Evolutionary conservation across 2,888 invertebrate species (phyloP).

Genomic region (Pristionchus japonicus): DNA sequence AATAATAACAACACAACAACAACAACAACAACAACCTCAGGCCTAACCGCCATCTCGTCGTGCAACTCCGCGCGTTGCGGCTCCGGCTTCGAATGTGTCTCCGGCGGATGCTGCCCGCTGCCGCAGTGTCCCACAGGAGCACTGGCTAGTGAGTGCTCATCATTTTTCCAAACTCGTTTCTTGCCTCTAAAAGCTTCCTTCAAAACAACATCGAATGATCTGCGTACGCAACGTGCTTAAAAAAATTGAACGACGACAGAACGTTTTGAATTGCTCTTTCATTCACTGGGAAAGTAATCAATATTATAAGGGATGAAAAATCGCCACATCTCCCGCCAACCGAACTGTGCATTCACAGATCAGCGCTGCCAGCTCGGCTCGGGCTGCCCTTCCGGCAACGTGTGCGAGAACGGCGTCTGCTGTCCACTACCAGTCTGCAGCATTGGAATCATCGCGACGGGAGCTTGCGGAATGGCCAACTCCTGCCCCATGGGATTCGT

Average conservation of each 20-base stretch:
- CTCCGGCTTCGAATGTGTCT: conserved; percentile 41
- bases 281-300: too few relatives aligned
- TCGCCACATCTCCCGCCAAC: too few relatives aligned
- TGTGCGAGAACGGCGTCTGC: conserved; percentile 71
- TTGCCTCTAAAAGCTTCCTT: background rate
- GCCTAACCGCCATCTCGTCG: conserved; percentile 33
- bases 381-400: conserved; percentile 54
- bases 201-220: too few relatives aligned
- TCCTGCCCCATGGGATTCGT: conserved; percentile 70
- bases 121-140: conserved; percentile 63
- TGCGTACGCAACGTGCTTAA: too few relatives aligned
- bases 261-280: too few relatives aligned
- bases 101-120: conserved; percentile 68
- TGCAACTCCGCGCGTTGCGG: conserved; percentile 14
- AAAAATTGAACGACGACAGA: too few relatives aligned
- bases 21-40: background rate
- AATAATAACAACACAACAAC: background rate
- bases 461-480: conserved; percentile 70
- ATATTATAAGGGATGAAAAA: too few relatives aligned
- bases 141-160: conserved; percentile 33
- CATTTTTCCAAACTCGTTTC: background rate
- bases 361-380: conserved; percentile 56
- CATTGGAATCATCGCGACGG: conserved; percentile 63
- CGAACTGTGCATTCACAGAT: background rate
- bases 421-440: conserved; percentile 70